These are phyloP conservation scores for Tarsius wallacei DNA, from an alignment of 2,797 vertebrate species.

Conservation along the genomic window DNA sequence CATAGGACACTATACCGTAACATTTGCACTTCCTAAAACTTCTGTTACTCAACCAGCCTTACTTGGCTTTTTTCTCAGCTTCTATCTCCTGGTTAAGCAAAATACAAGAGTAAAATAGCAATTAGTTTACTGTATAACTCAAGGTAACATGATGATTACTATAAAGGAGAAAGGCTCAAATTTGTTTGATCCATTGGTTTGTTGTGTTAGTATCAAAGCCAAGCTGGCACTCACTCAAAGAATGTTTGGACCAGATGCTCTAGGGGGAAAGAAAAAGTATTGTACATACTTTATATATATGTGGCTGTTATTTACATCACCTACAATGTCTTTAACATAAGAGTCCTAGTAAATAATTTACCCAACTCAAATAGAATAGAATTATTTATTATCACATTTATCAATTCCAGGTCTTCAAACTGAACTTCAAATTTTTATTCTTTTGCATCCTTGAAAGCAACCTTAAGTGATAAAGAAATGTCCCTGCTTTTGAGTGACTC, in stretches of 20 bases:
- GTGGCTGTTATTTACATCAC: background rate
- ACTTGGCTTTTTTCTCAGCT: background rate
- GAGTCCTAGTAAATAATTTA: background rate
- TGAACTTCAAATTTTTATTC: constrained; percentile 57
- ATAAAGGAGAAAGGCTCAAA: background rate
- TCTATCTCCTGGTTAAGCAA: background rate
- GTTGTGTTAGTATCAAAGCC: background rate
- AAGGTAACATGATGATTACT: background rate
- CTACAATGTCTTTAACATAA: background rate
- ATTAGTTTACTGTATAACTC: background rate
- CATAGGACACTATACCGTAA: too few relatives aligned
- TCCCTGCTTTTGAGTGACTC: constrained; percentile 69
- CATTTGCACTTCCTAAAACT: background rate
- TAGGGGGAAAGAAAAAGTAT: background rate
- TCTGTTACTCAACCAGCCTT: background rate
- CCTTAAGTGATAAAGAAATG: constrained; percentile 69
- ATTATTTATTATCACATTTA: constrained; percentile 63
- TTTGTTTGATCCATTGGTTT: background rate
- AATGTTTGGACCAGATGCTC: background rate
- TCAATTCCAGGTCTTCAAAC: constrained; percentile 11
- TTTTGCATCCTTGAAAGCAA: constrained; percentile 39
- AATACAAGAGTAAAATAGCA: background rate
- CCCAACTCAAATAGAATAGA: background rate
- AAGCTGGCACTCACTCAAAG: background rate
- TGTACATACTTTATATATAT: background rate